phyloP scores from a whole-genome alignment of 2,888 invertebrate species.

The Didymodactylos carnosus region DNA sequence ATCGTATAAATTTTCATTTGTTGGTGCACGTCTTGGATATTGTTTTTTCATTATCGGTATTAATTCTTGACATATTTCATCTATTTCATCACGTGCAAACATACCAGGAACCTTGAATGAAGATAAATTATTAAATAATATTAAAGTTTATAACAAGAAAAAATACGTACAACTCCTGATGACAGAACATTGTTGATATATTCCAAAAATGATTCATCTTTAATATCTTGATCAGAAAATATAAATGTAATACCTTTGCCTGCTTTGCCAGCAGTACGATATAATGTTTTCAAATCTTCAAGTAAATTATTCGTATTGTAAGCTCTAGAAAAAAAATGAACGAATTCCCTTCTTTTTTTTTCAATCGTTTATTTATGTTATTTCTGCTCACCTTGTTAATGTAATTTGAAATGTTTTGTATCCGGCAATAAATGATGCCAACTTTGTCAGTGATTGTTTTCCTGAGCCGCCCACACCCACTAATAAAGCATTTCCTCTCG shows the following conservation, averaged over 20 bases:
- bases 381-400: conserved; percentile 13
- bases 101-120: conserved; percentile 54
- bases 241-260: conserved; percentile 90
- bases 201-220: conserved; percentile 89
- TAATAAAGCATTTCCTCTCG: conserved; percentile 78
- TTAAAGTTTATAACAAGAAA: no score
- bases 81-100: conserved; percentile 80
- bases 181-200: conserved; percentile 85
- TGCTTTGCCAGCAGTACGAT: conserved; percentile 75
- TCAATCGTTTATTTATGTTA: no score
- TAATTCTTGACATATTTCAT: conserved; percentile 76
- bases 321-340: conserved; percentile 46
- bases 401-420: conserved; percentile 56
- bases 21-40: conserved; percentile 64
- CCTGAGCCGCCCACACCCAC: conserved; percentile 92
- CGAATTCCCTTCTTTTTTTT: no score
- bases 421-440: conserved; percentile 87
- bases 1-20: conserved; percentile 76
- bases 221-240: conserved; percentile 84
- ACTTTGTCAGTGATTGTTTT: conserved; percentile 77
- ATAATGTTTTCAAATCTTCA: conserved; percentile 74
- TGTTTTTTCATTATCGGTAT: conserved; percentile 79
- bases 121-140: no score
- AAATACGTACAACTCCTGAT: conserved; percentile 41
- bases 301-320: conserved; percentile 80